Conservation (phyloP, 1,140 invertebrate genomes). For the Camponotus vicinus region DNA sequence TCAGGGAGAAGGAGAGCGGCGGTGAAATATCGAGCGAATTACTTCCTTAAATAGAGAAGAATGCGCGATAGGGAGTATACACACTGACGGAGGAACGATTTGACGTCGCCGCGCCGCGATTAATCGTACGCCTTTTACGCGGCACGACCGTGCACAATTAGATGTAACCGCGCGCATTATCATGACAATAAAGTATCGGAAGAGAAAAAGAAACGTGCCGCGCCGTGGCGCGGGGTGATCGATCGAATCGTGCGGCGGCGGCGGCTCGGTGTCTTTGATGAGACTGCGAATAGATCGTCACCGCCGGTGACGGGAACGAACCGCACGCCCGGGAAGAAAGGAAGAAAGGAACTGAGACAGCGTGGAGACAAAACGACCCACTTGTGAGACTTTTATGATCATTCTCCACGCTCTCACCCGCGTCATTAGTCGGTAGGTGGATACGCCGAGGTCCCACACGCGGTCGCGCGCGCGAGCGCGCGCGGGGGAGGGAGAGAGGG, state of each 20-base stretch:
- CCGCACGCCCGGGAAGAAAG: constrained; percentile 35
- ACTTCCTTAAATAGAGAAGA: constrained; percentile 24
- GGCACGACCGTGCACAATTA: constrained; percentile 58
- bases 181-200: constrained; percentile 65
- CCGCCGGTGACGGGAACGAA: constrained; percentile 41
- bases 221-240: constrained; percentile 23
- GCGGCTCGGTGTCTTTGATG: constrained; percentile 66
- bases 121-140: constrained; percentile 36
- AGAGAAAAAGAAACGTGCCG: constrained; percentile 46
- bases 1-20: neutral
- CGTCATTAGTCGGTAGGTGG: constrained; percentile 70
- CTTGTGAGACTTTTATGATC: constrained; percentile 80
- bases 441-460: constrained; percentile 72
- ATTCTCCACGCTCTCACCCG: constrained; percentile 82
- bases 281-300: constrained; percentile 68
- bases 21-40: constrained; percentile 5
- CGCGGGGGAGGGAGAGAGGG: neutral
- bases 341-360: constrained; percentile 74
- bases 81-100: constrained; percentile 7
- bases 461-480: constrained; percentile 33
- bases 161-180: constrained; percentile 66
- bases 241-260: constrained; percentile 64
- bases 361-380: constrained; percentile 82
- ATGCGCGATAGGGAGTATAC: neutral
- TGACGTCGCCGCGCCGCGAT: constrained; percentile 46